phyloP scores from a whole-genome alignment of 2,888 invertebrate species.

The Scelioninae gen. 1 region DNA sequence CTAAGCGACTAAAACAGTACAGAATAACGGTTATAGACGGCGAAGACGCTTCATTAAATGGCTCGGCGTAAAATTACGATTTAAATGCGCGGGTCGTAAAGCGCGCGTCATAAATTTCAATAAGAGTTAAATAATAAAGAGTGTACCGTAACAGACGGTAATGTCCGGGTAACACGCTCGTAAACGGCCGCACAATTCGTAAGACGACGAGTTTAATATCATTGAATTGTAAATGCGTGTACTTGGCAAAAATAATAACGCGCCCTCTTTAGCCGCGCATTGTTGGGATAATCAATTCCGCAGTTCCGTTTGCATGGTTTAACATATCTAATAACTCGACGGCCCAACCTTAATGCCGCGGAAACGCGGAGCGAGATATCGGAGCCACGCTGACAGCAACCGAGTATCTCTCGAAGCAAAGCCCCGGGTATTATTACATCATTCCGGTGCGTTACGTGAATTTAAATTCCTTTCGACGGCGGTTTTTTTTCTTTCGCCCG shows the following conservation, averaged over 20 bases:
- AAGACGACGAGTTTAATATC: constrained; percentile 47
- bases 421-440: constrained; percentile 42
- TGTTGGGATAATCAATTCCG: constrained; percentile 49
- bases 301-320: constrained; percentile 53
- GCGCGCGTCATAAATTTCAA: constrained; percentile 57
- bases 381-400: constrained; percentile 15
- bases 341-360: constrained; percentile 25
- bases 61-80: constrained; percentile 36
- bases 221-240: constrained; percentile 47
- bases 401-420: constrained; percentile 1
- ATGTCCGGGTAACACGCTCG: constrained; percentile 44
- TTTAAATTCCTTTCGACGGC: constrained; percentile 42
- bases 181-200: constrained; percentile 46
- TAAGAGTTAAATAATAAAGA: constrained; percentile 54
- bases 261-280: constrained; percentile 7
- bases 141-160: constrained; percentile 16
- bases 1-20: no score
- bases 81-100: constrained; percentile 52
- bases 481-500: constrained; percentile 45
- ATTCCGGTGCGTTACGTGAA: constrained; percentile 52
- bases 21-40: no score
- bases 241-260: constrained; percentile 52
- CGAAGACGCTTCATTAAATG: constrained; percentile 35
- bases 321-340: constrained; percentile 60
- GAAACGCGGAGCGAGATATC: constrained; percentile 36